phyloP scores from a whole-genome alignment of 2,113 vertebrate genomes.

The Boleophthalmus pectinirostris region DNA sequence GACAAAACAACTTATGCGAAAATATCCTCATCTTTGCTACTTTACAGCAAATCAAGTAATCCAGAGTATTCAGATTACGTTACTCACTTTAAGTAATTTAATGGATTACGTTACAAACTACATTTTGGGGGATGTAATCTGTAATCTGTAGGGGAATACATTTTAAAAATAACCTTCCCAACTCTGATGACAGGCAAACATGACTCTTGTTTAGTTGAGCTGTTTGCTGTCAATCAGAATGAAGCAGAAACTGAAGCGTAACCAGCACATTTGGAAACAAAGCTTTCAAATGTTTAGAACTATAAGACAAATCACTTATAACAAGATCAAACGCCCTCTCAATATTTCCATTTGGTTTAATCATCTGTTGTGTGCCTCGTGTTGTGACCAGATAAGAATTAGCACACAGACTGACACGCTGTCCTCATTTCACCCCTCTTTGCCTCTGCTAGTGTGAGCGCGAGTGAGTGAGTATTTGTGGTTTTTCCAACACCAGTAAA shows the following conservation, averaged over 20 bases:
- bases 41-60: too few species aligned
- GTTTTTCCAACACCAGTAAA: slow-evolving; percentile 58
- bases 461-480: slow-evolving; percentile 24
- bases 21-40: too few species aligned
- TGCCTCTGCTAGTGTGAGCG: slow-evolving; percentile 1
- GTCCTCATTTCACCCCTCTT: slow-evolving; percentile 32
- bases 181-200: too few species aligned
- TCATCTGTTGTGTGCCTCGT: slow-evolving; percentile 23
- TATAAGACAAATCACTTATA: not conserved
- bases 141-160: too few species aligned
- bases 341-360: slow-evolving; percentile 5
- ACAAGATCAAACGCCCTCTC: not conserved
- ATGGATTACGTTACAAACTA: too few species aligned
- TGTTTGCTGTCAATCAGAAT: not conserved
- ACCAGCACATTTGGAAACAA: not conserved
- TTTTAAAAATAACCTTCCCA: too few species aligned
- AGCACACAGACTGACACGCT: slow-evolving; percentile 11
- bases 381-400: slow-evolving; percentile 46
- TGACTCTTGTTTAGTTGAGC: not conserved
- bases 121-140: too few species aligned
- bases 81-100: too few species aligned
- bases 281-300: not conserved
- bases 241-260: not conserved
- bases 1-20: too few species aligned
- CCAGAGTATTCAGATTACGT: too few species aligned